These are phyloP conservation scores for Lagocephalus sceleratus DNA, from an alignment of 2,797 vertebrate genomes.

Conservation along the genomic window DNA sequence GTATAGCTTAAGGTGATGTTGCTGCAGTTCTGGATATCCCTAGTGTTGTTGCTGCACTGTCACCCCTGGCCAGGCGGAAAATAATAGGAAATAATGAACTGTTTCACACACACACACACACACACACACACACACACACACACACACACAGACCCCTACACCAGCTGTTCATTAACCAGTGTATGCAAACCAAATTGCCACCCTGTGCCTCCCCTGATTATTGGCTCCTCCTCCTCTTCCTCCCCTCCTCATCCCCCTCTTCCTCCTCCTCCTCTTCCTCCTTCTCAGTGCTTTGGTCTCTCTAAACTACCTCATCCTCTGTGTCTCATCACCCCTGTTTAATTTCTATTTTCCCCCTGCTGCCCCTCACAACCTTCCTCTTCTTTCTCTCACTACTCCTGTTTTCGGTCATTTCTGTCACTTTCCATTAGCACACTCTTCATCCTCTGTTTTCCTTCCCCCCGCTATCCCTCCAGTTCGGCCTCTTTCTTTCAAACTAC, in stretches of 20 bases:
- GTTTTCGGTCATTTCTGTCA: not conserved
- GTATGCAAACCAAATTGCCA: slow-evolving; percentile 80
- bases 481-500: too few species aligned
- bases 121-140: slow-evolving; percentile 16
- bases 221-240: slow-evolving; percentile 40
- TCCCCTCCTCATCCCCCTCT: slow-evolving; percentile 23
- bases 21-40: slow-evolving; percentile 56
- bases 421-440: not conserved
- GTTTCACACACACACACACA: slow-evolving; percentile 48
- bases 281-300: slow-evolving; percentile 9
- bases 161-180: slow-evolving; percentile 87
- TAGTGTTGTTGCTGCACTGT: slow-evolving; percentile 70
- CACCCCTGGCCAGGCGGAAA: slow-evolving; percentile 82
- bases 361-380: not conserved
- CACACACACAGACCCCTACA: slow-evolving; percentile 46
- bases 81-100: slow-evolving; percentile 88
- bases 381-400: not conserved
- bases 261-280: slow-evolving; percentile 16
- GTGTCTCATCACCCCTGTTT: slow-evolving; percentile 35
- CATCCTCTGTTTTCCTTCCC: not conserved
- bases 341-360: not conserved
- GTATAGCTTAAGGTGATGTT: slow-evolving; percentile 55
- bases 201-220: slow-evolving; percentile 61
- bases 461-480: not conserved
- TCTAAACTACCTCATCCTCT: slow-evolving; percentile 36